These are phyloP conservation scores for Neoseiulus cucumeris DNA, from an alignment of 1,140 invertebrate genomes.

Conservation along the genomic window DNA sequence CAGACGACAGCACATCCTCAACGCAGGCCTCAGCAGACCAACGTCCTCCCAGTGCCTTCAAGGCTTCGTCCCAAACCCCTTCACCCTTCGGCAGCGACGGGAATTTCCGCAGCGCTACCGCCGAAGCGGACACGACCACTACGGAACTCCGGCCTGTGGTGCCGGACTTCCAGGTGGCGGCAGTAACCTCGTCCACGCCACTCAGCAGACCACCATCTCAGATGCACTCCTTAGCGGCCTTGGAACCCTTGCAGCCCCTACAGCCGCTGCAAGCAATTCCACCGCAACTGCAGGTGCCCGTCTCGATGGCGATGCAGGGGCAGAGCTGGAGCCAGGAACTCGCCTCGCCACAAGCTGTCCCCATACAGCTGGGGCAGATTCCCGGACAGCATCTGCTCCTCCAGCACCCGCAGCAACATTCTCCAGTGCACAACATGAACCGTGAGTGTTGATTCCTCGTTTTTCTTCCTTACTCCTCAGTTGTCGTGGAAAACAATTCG, in stretches of 20 bases:
- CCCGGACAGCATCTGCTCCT: conserved; percentile 7
- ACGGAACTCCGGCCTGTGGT: conserved; percentile 5
- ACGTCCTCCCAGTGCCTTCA: conserved; percentile 1
- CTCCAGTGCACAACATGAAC: neutral
- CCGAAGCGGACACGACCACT: conserved; percentile 4
- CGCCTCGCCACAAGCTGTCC: conserved; percentile 9
- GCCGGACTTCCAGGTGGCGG: conserved; percentile 6
- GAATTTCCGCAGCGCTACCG: neutral
- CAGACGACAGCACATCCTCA: neutral
- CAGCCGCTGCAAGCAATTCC: neutral
- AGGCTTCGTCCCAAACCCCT: neutral
- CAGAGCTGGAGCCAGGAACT: conserved; percentile 11
- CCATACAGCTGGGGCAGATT: neutral
- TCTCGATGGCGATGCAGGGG: neutral
- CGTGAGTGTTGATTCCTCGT: no score
- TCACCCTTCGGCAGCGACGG: conserved; percentile 2
- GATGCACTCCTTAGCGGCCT: neutral
- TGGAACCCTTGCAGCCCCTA: neutral
- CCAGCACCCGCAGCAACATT: conserved; percentile 3
- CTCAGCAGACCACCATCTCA: conserved; percentile 5
- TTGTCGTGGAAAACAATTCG: no score
- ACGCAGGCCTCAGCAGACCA: neutral
- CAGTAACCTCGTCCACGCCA: conserved; percentile 6
- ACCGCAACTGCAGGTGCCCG: neutral
- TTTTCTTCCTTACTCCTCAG: no score